A percentile compares a stretch with the other conserved stretches of the same genome.
These are phyloP conservation scores for Poecilus cupreus DNA, from an alignment of 2,888 invertebrate genomes.

Conservation along the genomic window DNA sequence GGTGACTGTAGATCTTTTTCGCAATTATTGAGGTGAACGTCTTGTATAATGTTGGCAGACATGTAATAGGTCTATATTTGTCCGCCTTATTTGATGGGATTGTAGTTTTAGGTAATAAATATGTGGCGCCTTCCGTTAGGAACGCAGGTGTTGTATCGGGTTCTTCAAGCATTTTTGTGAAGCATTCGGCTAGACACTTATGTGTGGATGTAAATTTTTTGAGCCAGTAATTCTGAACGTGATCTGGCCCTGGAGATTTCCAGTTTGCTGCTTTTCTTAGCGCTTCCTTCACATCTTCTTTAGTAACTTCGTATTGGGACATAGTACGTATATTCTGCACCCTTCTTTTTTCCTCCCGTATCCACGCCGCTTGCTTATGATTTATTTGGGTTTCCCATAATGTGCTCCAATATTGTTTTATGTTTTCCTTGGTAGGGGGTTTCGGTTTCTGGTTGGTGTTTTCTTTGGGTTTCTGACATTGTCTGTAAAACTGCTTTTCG, in stretches of 20 bases:
- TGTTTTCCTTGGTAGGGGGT: neutral
- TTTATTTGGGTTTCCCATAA: neutral
- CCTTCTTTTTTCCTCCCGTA: neutral
- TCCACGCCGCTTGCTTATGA: neutral
- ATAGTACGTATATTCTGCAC: neutral
- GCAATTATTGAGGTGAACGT: slow-evolving; percentile 5
- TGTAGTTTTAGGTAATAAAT: no score
- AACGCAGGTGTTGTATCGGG: slow-evolving; percentile 18
- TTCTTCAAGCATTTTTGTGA: no score
- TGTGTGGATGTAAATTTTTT: slow-evolving; percentile 34
- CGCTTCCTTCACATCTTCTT: neutral
- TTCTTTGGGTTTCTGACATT: neutral
- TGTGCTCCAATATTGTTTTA: neutral
- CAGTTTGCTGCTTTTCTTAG: slow-evolving; percentile 4
- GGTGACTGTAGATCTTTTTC: slow-evolving; percentile 39
- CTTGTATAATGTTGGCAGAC: slow-evolving; percentile 20
- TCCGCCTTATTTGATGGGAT: neutral
- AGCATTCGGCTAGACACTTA: neutral
- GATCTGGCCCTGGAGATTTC: slow-evolving; percentile 42
- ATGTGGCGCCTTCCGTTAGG: slow-evolving; percentile 37
- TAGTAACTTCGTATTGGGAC: neutral
- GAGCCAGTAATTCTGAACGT: slow-evolving; percentile 46
- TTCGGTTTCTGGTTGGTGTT: neutral
- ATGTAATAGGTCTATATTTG: slow-evolving; percentile 42
- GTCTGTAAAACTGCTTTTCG: neutral